Evolutionary conservation across 2,113 vertebrate species (phyloP).

Genomic region (Cinclus mexicanus): DNA sequence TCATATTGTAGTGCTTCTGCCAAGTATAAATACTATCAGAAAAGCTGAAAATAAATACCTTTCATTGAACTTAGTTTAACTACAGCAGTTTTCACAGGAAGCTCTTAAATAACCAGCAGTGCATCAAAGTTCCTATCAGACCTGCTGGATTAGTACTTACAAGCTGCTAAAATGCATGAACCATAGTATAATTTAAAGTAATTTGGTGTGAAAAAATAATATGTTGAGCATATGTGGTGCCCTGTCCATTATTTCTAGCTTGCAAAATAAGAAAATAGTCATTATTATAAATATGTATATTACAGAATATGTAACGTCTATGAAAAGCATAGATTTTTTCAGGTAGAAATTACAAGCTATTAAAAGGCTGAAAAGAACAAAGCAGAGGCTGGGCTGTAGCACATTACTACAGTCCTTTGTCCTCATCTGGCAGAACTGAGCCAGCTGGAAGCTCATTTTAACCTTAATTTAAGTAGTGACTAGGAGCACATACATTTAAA

Average conservation of each 20-base stretch:
- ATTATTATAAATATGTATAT: neutral
- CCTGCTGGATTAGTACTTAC: neutral
- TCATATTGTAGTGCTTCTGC: neutral
- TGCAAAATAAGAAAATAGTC: neutral
- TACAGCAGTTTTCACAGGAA: neutral
- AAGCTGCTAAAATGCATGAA: neutral
- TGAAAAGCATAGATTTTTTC: neutral
- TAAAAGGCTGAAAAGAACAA: neutral
- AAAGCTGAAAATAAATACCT: neutral
- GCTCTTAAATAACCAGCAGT: neutral
- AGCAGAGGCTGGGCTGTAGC: neutral
- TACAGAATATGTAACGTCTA: neutral
- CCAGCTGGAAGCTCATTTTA: neutral
- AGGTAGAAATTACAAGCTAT: neutral
- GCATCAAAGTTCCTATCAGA: neutral
- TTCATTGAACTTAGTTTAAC: neutral
- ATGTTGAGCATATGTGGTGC: neutral
- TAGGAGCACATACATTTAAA: neutral
- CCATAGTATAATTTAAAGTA: neutral
- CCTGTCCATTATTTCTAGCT: neutral
- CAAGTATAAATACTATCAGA: neutral
- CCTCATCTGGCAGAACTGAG: neutral
- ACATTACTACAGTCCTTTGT: neutral
- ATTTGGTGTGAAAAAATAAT: neutral
- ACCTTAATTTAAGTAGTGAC: neutral